These are phyloP conservation scores for Lithophane leautieri DNA, from an alignment of 2,888 invertebrate genomes.

Conservation along the genomic window DNA sequence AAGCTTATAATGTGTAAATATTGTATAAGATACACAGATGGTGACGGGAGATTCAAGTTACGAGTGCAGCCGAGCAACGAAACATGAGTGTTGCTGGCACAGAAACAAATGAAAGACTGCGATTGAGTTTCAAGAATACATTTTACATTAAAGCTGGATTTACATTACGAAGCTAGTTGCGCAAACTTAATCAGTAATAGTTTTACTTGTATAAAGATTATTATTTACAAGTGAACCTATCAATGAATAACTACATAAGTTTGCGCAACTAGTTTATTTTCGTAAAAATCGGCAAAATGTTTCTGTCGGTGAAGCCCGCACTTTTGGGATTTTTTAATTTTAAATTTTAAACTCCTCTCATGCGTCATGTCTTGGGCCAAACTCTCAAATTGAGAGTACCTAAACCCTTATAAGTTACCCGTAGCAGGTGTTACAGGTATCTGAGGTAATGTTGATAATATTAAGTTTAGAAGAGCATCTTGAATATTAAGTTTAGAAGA, in stretches of 20 bases:
- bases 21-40: slow-evolving; percentile 46
- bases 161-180: too few species aligned
- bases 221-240: too few species aligned
- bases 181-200: too few species aligned
- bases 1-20: slow-evolving; percentile 43
- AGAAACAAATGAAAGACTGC: background rate
- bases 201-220: too few species aligned
- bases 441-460: slow-evolving; percentile 47
- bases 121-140: background rate
- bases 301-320: too few species aligned
- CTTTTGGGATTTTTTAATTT: too few species aligned
- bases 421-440: slow-evolving; percentile 49
- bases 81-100: background rate
- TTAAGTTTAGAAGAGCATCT: slow-evolving; percentile 34
- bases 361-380: slow-evolving; percentile 28
- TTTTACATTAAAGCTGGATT: background rate
- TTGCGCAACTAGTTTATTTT: too few species aligned
- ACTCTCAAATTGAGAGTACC: slow-evolving; percentile 25
- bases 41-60: slow-evolving; percentile 5
- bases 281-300: too few species aligned
- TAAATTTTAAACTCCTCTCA: background rate
- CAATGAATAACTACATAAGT: too few species aligned
- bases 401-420: slow-evolving; percentile 52
- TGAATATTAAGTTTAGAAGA: slow-evolving; percentile 39
- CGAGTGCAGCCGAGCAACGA: background rate